Evolutionary conservation across 2,888 invertebrate genomes (phyloP).

Genomic region (Eupeodes latifasciatus): DNA sequence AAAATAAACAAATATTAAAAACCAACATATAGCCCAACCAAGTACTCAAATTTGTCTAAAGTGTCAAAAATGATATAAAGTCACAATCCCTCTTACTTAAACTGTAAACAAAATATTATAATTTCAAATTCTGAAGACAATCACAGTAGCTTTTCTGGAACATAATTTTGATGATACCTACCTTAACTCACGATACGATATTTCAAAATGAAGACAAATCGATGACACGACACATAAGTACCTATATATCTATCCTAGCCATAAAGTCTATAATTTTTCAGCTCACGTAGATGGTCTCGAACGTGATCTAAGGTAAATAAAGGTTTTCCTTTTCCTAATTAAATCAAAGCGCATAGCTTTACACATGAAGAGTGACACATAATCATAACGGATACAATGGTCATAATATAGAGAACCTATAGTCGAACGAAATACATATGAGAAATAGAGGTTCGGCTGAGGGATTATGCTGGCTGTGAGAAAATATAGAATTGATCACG

Average conservation of each 20-base stretch:
- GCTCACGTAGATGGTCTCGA: conserved; percentile 62
- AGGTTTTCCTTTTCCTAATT: conserved; percentile 52
- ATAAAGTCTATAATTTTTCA: conserved; percentile 36
- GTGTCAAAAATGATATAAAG: conserved; percentile 42
- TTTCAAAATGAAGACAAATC: conserved; percentile 53
- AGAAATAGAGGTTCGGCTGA: neutral
- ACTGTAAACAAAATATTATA: conserved; percentile 23
- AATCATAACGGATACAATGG: conserved; percentile 16
- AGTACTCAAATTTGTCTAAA: neutral
- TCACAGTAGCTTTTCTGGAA: neutral
- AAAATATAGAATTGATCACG: conserved; percentile 46
- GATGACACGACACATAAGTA: conserved; percentile 56
- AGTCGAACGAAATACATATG: neutral
- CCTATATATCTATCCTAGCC: neutral
- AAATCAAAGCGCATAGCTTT: conserved; percentile 54
- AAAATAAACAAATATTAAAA: conserved; percentile 45
- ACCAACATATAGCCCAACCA: conserved; percentile 41
- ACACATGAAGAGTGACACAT: conserved; percentile 5
- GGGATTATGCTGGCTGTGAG: neutral
- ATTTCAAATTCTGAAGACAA: conserved; percentile 53
- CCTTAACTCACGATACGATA: neutral
- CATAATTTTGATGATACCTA: neutral
- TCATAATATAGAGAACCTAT: neutral
- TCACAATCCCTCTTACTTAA: conserved; percentile 10
- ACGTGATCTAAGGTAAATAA: conserved; percentile 68